Evolutionary conservation across 2,888 invertebrate genomes (phyloP), one percentile per base, ranked within the genome.

Genomic region (Girardia tigrina): DNA sequence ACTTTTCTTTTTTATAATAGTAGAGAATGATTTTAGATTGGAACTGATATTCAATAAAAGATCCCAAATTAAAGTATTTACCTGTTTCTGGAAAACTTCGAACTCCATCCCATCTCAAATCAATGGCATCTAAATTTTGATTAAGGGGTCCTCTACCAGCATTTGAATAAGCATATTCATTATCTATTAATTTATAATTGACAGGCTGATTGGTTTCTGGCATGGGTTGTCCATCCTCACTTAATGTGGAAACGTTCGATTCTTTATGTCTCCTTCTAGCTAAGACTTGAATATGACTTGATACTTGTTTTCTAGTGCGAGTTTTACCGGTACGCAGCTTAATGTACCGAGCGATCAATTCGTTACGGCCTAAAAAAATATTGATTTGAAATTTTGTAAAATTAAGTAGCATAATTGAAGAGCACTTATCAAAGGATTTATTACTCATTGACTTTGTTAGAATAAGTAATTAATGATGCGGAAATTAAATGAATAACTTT

Each of bases 271-370:
- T 88, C 87, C 98, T 89, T 85, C 98, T 89, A 80, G 98, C 98
- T 84, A 99, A 89, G 83, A 99, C 98, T 87, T 99, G 98, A 86
- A 99, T 99, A 86, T 99, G 98, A 82, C 95, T 97, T 82, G 97
- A 97, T 83, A 98, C 98, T 88, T 99, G 98, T 87, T 99, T 99
- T 84, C 98, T 88, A 85, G 98, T 97, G 85, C 98, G 90, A 86
- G 97, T 97, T 86, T 99, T 99, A 80, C 98, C 98, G 81, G 98
- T 99, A 82, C 98, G 89, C 84, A 99, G 88, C 88, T 98, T 98
- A 85, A 99, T 99, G 88, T 99, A 99, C 83, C 98, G 89, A 81
- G 98, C 98, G 87, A 99, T 99, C 85, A 99, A 88, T 88, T 99
- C 98, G 88, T 99, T 99, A 81, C 98, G 90, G 84, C 98, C 97